Conservation (phyloP, 2,113 vertebrate species). For the Corynorhinus townsendii region DNA sequence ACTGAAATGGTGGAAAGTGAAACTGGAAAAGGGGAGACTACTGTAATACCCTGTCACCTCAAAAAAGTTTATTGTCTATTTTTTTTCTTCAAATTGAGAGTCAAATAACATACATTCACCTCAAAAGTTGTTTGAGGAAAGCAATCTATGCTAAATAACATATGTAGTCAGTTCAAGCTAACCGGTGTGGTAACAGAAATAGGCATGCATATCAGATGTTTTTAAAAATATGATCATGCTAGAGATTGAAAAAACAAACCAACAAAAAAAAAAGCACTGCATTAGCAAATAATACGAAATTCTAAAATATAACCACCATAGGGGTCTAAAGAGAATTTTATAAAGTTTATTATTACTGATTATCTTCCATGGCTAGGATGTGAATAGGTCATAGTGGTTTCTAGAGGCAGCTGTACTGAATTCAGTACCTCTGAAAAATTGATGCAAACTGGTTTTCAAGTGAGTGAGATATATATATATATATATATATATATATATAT, state of each 20-base stretch:
- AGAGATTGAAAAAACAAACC: neutral
- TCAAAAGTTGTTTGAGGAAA: neutral
- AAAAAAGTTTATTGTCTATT: neutral
- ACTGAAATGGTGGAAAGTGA: too few relatives aligned
- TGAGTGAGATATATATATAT: neutral
- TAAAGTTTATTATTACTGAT: neutral
- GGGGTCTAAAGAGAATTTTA: neutral
- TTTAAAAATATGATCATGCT: neutral
- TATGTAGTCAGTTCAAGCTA: neutral
- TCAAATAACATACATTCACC: neutral
- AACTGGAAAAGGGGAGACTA: neutral
- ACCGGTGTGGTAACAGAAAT: neutral
- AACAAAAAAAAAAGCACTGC: neutral
- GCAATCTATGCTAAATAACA: neutral
- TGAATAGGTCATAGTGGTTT: neutral
- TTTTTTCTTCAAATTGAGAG: conserved; percentile 13
- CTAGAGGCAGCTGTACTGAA: neutral
- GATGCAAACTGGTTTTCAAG: neutral
- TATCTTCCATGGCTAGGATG: neutral
- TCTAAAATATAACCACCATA: neutral
- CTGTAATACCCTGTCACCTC: neutral
- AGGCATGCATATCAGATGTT: neutral
- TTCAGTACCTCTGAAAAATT: neutral
- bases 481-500: neutral
- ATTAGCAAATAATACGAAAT: neutral